These are phyloP conservation scores for Alectoris magna DNA, from an alignment of 2,797 vertebrate genomes.

Conservation along the genomic window DNA sequence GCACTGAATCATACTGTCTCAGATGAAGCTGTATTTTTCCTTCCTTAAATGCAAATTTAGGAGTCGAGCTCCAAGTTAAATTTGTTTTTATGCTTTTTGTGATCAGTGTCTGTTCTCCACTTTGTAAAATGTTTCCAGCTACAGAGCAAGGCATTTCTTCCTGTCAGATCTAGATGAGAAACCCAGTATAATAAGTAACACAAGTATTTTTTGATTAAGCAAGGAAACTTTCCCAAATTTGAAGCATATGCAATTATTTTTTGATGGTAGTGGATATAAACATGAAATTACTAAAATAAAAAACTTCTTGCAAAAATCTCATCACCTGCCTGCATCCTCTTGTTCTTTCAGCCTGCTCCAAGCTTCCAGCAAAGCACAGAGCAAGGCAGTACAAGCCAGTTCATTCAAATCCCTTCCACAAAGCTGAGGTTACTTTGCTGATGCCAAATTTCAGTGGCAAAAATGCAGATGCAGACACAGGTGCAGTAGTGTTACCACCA, in stretches of 20 bases:
- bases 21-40: not conserved
- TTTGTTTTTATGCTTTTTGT: not conserved
- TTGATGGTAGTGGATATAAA: not conserved
- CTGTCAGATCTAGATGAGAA: not conserved
- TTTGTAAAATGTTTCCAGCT: not conserved
- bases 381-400: not conserved
- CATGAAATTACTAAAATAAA: not conserved
- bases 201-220: not conserved
- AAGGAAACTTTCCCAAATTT: not conserved
- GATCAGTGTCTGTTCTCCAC: not conserved
- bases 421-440: not conserved
- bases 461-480: not conserved
- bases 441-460: not conserved
- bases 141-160: not conserved
- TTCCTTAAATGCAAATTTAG: not conserved
- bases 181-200: not conserved
- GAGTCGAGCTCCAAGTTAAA: not conserved
- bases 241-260: not conserved
- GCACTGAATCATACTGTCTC: not conserved
- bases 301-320: not conserved
- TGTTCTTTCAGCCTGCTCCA: not conserved
- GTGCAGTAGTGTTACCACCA: not conserved
- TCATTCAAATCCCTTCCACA: not conserved
- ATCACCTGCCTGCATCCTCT: no score
- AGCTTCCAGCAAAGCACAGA: not conserved